Evolutionary conservation across 2,113 vertebrate genomes (phyloP).

Genomic region (Rhombomys opimus): DNA sequence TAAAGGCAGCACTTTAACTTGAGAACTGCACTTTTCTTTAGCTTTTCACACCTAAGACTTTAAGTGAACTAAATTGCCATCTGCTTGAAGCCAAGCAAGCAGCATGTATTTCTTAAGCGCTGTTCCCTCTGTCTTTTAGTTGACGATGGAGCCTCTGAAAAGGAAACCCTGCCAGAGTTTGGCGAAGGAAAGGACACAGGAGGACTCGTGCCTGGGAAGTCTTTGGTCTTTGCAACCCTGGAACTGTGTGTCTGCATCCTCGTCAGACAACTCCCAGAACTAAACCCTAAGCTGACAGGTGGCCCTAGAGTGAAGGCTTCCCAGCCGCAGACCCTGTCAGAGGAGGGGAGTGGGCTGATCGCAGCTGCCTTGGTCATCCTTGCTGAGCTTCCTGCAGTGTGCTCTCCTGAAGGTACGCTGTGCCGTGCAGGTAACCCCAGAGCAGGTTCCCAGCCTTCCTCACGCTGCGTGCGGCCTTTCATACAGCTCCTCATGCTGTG

Average conservation of each 20-base stretch:
- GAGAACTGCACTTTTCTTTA: conserved; percentile 34
- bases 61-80: conserved; percentile 31
- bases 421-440: not conserved
- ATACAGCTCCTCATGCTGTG: not conserved
- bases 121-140: conserved; percentile 86
- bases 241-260: conserved; percentile 95
- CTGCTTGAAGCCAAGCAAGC: conserved; percentile 11
- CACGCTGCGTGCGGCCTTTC: not conserved
- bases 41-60: conserved; percentile 14
- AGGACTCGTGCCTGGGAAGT: conserved; percentile 94
- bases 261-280: conserved; percentile 93
- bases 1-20: conserved; percentile 37
- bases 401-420: conserved; percentile 95
- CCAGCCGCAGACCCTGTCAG: conserved; percentile 87
- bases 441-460: not conserved
- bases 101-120: not conserved
- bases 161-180: conserved; percentile 96
- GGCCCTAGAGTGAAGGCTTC: conserved; percentile 84
- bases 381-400: conserved; percentile 93
- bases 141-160: conserved; percentile 97
- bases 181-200: conserved; percentile 97
- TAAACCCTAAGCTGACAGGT: conserved; percentile 93
- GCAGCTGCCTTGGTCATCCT: conserved; percentile 92
- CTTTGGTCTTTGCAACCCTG: conserved; percentile 94
- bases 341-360: conserved; percentile 90